Evolutionary conservation across 2,888 invertebrate genomes (phyloP), one percentile per base, ranked within the genome.

Genomic region (Sarcophaga variegata): DNA sequence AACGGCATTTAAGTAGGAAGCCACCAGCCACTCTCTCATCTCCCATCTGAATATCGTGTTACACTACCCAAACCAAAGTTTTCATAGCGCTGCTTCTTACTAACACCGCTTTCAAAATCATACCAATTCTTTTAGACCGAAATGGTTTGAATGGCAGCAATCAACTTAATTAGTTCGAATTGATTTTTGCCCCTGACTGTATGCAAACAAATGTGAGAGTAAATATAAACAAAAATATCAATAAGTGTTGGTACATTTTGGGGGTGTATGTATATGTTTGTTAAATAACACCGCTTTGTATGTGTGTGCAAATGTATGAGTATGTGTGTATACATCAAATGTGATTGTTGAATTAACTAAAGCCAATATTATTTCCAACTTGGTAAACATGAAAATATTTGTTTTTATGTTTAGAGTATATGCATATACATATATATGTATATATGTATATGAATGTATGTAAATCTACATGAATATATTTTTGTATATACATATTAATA

Each of bases 321-420:
- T 12, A 11, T 69, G 8, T 74, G 14, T 66, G 49, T 25, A 11
- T 59, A 5, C 27, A 47, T 22, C 49, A 74, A 59, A 79, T n/a
- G 37, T 69, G 17, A 74, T 77, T 74, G 76, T 72, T 76, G 66
- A 71, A 77, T 72, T 77, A 77, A 85, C 22, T 49, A 75, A 71
- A 70, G 62, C 82, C 37, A 85, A 80, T 86, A 80, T 82, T 82
- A 71, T 82, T 83, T 80, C 14, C 80, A 83, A 77, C 25, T 80
- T 59, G 66, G 66, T 86, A 83, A 86, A 86, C 83, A 80, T 67
- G 77, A 59, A 72, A 80, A 83, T 83, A 59, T 80, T 77, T 76
- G 22, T 60, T 66, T 66, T 20, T 25, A 54, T 54, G 17, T 37
- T 37, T 37, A 64, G n/a, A 70, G 69, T 70, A 70, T 69, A 10